Evolutionary conservation across 2,888 invertebrate species (phyloP), one percentile per base, ranked within the genome.

Genomic region (Pseudococcus jackbeardsleyi): DNA sequence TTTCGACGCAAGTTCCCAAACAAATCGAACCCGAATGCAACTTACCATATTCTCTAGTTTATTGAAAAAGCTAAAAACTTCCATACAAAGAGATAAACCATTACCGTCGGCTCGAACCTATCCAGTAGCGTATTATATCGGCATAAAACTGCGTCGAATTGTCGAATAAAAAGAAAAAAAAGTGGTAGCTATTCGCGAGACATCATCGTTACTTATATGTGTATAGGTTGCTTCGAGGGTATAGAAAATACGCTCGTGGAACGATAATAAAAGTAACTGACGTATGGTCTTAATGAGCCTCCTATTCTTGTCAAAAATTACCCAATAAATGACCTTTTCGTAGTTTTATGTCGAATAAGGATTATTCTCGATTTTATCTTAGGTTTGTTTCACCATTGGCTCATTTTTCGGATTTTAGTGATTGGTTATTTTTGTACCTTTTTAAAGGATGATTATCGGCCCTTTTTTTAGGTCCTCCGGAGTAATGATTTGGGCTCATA

Each of bases 221-320:
- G 17, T n/a, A n/a, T n/a, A n/a, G n/a, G n/a, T n/a, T n/a, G n/a
- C n/a, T n/a, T n/a, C 19, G 68, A 19, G 64, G 7, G 19, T 5
- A 19, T 7, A 64, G 11, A 68, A 22, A 5, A n/a, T n/a, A 72
- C 72, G 72, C 4, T 4, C n/a, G 2, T n/a, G 79, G 17, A 79
- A 79, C 79, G n/a, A n/a, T n/a, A 79, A 79, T 79, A 79, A 79
- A 79, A 79, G n/a, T 79, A 79, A 79, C 79, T 42, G 79, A 79
- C 42, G 26, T 72, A 42, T 79, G 9, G 79, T 79, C 79, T 42
- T 79, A 42, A 42, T 79, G 42, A 79, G 26, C 42, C 79, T 39
- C 79, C 42, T 68, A 68, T 68, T 79, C 42, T 79, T 79, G 79
- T 79, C 79, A 79, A 79, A 79, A 79, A 79, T 79, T 79, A 79